Conservation (phyloP, 2,797 vertebrate species). For the Tachyglossus aculeatus region DNA sequence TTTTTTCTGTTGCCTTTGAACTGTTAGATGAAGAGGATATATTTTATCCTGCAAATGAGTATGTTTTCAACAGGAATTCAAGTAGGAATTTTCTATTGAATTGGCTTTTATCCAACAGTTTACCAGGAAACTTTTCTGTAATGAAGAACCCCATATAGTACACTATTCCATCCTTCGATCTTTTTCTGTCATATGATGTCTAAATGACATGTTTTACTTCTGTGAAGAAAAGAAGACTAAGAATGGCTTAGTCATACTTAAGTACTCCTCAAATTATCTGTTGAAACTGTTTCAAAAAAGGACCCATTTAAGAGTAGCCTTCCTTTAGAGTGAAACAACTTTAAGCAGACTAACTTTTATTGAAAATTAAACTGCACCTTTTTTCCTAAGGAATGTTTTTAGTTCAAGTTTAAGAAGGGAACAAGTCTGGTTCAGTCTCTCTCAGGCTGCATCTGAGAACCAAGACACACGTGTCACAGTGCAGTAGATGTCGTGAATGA, state of each 20-base stretch:
- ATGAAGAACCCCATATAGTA: constrained; percentile 55
- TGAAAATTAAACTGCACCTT: constrained; percentile 53
- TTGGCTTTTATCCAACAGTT: constrained; percentile 52
- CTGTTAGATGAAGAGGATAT: constrained; percentile 33
- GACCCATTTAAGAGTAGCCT: constrained; percentile 20
- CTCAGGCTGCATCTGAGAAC: constrained; percentile 37
- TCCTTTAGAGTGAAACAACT: constrained; percentile 9
- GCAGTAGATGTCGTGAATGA: constrained; percentile 43
- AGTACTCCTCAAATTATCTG: constrained; percentile 56
- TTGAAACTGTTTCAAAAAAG: too few species aligned
- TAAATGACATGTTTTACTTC: constrained; percentile 59
- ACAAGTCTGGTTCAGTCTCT: constrained; percentile 43
- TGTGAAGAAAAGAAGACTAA: constrained; percentile 40
- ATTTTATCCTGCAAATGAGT: constrained; percentile 30
- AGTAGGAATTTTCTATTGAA: constrained; percentile 37
- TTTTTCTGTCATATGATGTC: constrained; percentile 54
- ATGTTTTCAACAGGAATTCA: constrained; percentile 44
- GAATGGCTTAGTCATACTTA: constrained; percentile 59
- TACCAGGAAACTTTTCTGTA: constrained; percentile 46
- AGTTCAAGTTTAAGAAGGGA: constrained; percentile 33
- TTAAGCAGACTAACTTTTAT: constrained; percentile 47
- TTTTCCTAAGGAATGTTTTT: constrained; percentile 35
- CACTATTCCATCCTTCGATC: constrained; percentile 51
- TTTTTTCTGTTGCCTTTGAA: constrained; percentile 32
- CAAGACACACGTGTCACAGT: constrained; percentile 15